These are phyloP conservation scores for Periophthalmus magnuspinnatus DNA, from an alignment of 2,797 vertebrate genomes.

Conservation along the genomic window DNA sequence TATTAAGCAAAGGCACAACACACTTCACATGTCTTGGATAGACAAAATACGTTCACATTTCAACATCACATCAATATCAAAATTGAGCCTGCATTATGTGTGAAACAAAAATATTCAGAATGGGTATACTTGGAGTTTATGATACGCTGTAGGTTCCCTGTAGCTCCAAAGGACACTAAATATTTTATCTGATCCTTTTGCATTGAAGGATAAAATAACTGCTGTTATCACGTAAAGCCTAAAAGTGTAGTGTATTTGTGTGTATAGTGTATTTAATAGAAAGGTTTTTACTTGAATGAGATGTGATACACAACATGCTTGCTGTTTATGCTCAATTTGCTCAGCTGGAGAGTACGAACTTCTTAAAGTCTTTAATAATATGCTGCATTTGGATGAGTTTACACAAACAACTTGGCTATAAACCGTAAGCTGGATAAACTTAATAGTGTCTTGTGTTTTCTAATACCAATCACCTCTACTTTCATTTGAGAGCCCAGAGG, in stretches of 20 bases:
- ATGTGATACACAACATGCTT: neutral
- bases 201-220: constrained; percentile 13
- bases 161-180: constrained; percentile 13
- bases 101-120: neutral
- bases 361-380: neutral
- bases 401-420: neutral
- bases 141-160: constrained; percentile 5
- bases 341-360: neutral
- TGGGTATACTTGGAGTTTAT: constrained; percentile 6
- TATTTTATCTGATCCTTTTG: constrained; percentile 37
- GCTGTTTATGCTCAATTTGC: constrained; percentile 1
- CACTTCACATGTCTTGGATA: neutral
- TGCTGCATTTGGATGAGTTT: neutral
- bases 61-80: neutral
- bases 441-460: constrained; percentile 11
- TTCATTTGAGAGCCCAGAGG: neutral
- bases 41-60: neutral
- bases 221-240: constrained; percentile 21
- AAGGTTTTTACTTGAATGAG: neutral
- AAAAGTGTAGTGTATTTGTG: neutral
- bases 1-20: neutral
- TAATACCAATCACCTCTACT: neutral
- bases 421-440: constrained; percentile 5
- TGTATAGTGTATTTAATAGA: too few relatives aligned
- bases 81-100: neutral